These are phyloP conservation scores for Eurytoma adleriae DNA, from an alignment of 2,888 invertebrate genomes.

Conservation along the genomic window DNA sequence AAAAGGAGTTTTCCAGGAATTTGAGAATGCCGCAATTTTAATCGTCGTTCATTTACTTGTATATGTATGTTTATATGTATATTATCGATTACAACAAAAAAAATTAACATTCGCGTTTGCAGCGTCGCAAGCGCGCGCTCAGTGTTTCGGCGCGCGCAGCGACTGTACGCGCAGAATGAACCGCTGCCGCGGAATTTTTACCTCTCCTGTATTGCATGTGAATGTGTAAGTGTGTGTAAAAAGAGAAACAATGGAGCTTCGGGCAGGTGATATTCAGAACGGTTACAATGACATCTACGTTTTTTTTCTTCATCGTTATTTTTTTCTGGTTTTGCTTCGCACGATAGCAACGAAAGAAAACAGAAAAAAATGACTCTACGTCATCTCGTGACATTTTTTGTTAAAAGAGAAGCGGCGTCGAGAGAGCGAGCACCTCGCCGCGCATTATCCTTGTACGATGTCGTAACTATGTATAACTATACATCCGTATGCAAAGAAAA, in stretches of 20 bases:
- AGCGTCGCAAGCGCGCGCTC: constrained; percentile 14
- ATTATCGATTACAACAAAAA: constrained; percentile 46
- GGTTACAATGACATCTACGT: constrained; percentile 52
- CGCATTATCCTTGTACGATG: constrained; percentile 30
- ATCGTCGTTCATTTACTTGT: constrained; percentile 25
- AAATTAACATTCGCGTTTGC: constrained; percentile 30
- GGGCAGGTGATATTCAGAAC: constrained; percentile 51
- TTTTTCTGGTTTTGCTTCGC: no score
- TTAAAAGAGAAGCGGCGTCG: constrained; percentile 18
- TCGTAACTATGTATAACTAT: constrained; percentile 33
- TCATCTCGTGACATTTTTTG: constrained; percentile 4
- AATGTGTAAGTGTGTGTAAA: constrained; percentile 14
- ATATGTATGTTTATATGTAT: constrained; percentile 33
- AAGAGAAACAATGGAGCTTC: constrained; percentile 41
- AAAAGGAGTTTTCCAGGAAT: constrained; percentile 39
- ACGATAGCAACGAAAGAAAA: constrained; percentile 43
- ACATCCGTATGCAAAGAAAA: constrained; percentile 24
- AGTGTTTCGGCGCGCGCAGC: constrained; percentile 18
- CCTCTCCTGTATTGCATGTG: constrained; percentile 11
- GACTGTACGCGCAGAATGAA: constrained; percentile 16
- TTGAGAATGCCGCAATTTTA: constrained; percentile 40
- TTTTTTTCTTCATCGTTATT: constrained; percentile 5
- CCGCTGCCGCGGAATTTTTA: constrained; percentile 44
- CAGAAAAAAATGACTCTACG: constrained; percentile 4
- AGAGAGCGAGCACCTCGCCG: constrained; percentile 32